These are phyloP conservation scores for Anolis apletophallus DNA, from an alignment of 2,797 vertebrate species.

Conservation along the genomic window DNA sequence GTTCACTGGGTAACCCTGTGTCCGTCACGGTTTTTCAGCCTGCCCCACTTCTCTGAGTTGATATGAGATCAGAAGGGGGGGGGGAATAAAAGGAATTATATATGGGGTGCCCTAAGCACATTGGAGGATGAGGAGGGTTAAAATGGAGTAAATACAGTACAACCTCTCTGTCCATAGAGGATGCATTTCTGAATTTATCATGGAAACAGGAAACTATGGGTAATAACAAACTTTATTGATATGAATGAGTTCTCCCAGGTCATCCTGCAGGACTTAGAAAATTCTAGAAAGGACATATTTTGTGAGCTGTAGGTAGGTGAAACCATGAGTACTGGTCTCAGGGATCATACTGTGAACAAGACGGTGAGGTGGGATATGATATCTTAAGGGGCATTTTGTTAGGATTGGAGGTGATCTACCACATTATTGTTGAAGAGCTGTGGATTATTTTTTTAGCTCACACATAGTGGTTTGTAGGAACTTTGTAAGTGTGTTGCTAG, in stretches of 20 bases:
- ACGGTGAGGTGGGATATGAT: background rate
- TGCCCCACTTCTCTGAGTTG: background rate
- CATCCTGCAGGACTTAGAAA: too few species aligned
- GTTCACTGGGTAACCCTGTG: background rate
- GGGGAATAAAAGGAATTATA: background rate
- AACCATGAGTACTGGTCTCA: too few species aligned
- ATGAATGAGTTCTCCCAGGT: too few species aligned
- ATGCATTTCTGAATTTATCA: too few species aligned
- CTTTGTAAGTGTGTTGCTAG: background rate
- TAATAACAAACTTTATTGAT: too few species aligned
- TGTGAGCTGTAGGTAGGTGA: too few species aligned
- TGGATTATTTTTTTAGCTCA: constrained; percentile 2
- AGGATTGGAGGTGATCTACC: background rate
- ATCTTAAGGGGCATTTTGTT: background rate
- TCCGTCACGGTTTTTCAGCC: background rate
- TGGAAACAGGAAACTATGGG: too few species aligned
- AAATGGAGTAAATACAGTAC: background rate
- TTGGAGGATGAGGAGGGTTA: background rate
- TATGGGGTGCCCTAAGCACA: too few species aligned
- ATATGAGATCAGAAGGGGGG: background rate
- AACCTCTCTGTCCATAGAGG: too few species aligned
- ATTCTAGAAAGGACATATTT: too few species aligned
- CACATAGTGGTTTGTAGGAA: background rate
- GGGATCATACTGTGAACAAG: too few species aligned
- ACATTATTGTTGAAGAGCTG: background rate